A percentile compares a stretch with the other conserved stretches of the same genome.
Evolutionary conservation across 30 jellyfish, hydroid and myxozoan species (phyloP).

Genomic region (Nemopilema nomurai): DNA sequence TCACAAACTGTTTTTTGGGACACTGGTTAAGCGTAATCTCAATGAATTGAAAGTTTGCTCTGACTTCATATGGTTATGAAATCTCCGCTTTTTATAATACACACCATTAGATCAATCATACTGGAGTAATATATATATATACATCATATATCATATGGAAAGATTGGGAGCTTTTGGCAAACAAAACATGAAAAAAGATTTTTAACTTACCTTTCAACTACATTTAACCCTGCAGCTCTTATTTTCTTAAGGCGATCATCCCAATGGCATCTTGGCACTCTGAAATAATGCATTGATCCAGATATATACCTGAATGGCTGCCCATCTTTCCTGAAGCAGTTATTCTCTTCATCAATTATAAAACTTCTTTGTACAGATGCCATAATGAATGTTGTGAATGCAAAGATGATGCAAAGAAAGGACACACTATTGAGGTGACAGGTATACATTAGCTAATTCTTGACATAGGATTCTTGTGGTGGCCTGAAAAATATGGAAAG

Average conservation of each 20-base stretch:
- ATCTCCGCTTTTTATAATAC: too few species aligned
- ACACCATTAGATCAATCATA: too few species aligned
- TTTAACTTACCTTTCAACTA: constrained; percentile 70
- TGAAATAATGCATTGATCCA: constrained; percentile 90
- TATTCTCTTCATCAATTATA: constrained; percentile 60
- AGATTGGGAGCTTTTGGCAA: background rate
- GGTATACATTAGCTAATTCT: background rate
- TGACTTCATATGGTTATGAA: too few species aligned
- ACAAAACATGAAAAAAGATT: background rate
- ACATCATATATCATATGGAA: background rate
- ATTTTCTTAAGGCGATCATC: constrained; percentile 80
- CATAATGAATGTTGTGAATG: background rate
- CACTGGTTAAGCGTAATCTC: too few species aligned
- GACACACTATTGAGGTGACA: background rate
- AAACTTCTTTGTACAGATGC: constrained; percentile 47
- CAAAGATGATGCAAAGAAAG: background rate
- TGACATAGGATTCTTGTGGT: too few species aligned
- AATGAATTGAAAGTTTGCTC: too few species aligned
- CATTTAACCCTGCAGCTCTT: constrained; percentile 88
- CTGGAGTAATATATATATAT: too few species aligned
- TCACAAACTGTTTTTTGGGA: too few species aligned
- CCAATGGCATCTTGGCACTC: constrained; percentile 92
- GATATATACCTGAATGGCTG: constrained; percentile 90
- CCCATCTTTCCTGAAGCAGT: constrained; percentile 89
- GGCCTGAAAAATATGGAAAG: too few species aligned